phyloP scores from a whole-genome alignment of 2,113 vertebrate genomes.

The Bombycilla garrulus region DNA sequence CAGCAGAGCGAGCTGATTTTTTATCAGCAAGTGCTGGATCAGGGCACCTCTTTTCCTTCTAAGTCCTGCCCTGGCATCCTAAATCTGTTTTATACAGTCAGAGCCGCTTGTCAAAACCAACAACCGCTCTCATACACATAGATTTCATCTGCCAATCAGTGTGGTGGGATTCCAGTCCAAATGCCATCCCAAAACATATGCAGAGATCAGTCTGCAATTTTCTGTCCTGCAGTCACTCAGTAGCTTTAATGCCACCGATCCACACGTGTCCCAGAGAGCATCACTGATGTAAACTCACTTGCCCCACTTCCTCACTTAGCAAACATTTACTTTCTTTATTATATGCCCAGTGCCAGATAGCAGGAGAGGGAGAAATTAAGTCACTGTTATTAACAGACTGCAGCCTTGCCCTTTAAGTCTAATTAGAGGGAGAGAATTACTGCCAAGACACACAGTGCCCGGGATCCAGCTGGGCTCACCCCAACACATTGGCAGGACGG shows the following conservation, averaged over 20 bases:
- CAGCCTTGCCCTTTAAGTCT: slow-evolving; percentile 50
- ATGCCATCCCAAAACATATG: background rate
- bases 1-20: background rate
- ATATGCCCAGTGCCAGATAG: background rate
- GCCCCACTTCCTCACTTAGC: slow-evolving; percentile 21
- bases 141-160: background rate
- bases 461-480: background rate
- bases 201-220: background rate
- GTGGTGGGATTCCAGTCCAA: background rate
- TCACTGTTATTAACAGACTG: slow-evolving; percentile 62
- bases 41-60: background rate
- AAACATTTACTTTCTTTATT: slow-evolving; percentile 57
- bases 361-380: slow-evolving; percentile 55
- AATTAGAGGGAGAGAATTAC: slow-evolving; percentile 31
- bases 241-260: background rate
- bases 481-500: background rate
- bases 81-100: background rate
- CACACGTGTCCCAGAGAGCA: background rate
- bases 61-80: background rate
- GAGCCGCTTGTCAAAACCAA: background rate
- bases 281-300: slow-evolving; percentile 41
- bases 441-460: slow-evolving; percentile 39
- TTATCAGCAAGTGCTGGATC: background rate
- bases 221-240: background rate
- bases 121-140: fast-evolving